Evolutionary conservation across 2,113 vertebrate genomes (phyloP), one percentile per base, ranked within the genome.

Genomic region (Oenanthe melanoleuca): DNA sequence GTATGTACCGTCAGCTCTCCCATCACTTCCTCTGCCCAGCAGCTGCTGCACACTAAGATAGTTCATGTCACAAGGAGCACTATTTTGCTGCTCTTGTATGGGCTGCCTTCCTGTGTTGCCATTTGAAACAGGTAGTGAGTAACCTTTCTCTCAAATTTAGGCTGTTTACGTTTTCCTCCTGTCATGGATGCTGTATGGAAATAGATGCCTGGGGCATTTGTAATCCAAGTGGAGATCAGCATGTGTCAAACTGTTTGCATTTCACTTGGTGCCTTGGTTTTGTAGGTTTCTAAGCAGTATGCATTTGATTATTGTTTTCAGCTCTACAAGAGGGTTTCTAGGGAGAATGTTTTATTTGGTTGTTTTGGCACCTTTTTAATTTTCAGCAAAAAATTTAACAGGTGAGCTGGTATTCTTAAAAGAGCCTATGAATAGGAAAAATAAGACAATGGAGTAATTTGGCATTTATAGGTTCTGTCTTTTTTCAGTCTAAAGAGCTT

Each of bases 21-120:
- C 9, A 2, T 61, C 14, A 2, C 14, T 64, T 64, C 12, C 29
- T 0, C 0, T 12, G 31, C 56, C 24, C 16, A 50, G 63, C 72
- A 55, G 34, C 59, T 65, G 7, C 65, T 56, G 10, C 19, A 19
- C 2, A 1, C 45, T 31, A 42, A 55, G 26, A 29, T 59, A 38
- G 19, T 37, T 59, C 4, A 3, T 64, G 47, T 37, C 24, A n/a
- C 45, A 33, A 45, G 12, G 33, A 83, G 25, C 14, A 4, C 12
- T 49, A 0, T 50, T 83, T 71, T 91, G 38, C 7, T 66, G 25
- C 23, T 70, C 9, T 11, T 70, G 50, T 63, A 9, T 47, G 38
- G 6, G 26, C 20, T 80, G 10, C 73, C 29, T 42, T 71, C 18
- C 23, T 50, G 4, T 45, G 13, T 52, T 55, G 50, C 60, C 37